These are phyloP conservation scores for Zonotrichia albicollis DNA, from an alignment of 2,797 vertebrate species.

Conservation along the genomic window DNA sequence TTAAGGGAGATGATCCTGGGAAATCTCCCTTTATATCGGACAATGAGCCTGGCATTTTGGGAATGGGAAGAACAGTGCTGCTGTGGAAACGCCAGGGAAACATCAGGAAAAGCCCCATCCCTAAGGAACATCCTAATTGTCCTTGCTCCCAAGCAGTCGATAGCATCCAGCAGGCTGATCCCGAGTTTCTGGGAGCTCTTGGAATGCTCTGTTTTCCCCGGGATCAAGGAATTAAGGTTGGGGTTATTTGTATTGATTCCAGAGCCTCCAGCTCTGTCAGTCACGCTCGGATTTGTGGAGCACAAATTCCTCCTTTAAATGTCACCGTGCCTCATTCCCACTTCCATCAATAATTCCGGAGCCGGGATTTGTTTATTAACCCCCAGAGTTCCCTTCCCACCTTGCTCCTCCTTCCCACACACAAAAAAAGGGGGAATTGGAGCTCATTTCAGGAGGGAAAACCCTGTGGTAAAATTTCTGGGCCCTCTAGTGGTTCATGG, in stretches of 20 bases:
- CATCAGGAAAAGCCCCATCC: not conserved
- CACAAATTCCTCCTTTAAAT: constrained; percentile 99
- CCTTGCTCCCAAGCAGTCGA: constrained; percentile 87
- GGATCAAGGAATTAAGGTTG: constrained; percentile 99
- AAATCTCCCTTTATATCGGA: not conserved
- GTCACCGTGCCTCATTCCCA: constrained; percentile 96
- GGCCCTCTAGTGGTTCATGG: constrained; percentile 65
- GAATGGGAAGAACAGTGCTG: not conserved
- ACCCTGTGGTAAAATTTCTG: not conserved
- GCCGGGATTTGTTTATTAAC: constrained; percentile 83
- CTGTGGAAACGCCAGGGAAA: not conserved
- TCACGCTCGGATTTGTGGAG: constrained; percentile 97
- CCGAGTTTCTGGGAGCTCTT: constrained; percentile 79
- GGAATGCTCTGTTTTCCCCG: constrained; percentile 91
- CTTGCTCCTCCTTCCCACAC: not conserved
- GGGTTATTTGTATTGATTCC: constrained; percentile 99
- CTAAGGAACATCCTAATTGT: constrained; percentile 83
- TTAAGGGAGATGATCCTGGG: not conserved
- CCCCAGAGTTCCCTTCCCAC: not conserved
- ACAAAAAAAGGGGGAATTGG: not conserved
- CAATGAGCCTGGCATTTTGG: not conserved
- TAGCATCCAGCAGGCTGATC: constrained; percentile 80
- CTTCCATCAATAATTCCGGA: constrained; percentile 87
- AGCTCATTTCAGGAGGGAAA: not conserved
- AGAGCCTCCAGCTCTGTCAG: constrained; percentile 89